phyloP scores from a whole-genome alignment of 2,888 invertebrate species.

The Pyrrhosoma nymphula region DNA sequence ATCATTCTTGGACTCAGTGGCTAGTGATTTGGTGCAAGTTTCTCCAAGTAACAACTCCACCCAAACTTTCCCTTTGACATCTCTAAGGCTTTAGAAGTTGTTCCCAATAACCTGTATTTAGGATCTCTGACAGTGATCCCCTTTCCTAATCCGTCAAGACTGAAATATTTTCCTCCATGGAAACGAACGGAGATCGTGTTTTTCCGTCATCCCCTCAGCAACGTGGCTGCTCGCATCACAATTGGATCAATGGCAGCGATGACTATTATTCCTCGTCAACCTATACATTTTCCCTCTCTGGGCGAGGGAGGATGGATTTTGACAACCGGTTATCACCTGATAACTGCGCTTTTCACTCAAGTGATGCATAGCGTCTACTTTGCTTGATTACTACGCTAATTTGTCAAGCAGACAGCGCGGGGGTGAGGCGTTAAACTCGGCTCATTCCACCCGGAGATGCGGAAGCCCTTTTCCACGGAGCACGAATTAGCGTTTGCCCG shows the following conservation, averaged over 20 bases:
- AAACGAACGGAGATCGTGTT: background rate
- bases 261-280: slow-evolving; percentile 55
- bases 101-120: background rate
- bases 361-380: slow-evolving; percentile 55
- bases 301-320: background rate
- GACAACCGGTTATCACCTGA: slow-evolving; percentile 59
- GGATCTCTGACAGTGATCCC: background rate
- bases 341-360: slow-evolving; percentile 45
- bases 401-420: slow-evolving; percentile 27
- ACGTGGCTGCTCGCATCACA: background rate
- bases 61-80: background rate
- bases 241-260: slow-evolving; percentile 50
- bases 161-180: background rate
- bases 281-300: slow-evolving; percentile 5
- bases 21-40: background rate
- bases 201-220: background rate
- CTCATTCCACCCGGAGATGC: background rate
- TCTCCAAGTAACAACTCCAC: background rate
- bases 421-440: background rate
- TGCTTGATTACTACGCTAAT: slow-evolving; percentile 59
- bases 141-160: background rate
- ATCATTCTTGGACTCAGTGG: background rate
- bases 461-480: background rate
- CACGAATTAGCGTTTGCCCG: background rate
- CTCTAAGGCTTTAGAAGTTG: background rate